Evolutionary conservation across 2,113 vertebrate species (phyloP).

Genomic region (Sakesphorus luctuosus): DNA sequence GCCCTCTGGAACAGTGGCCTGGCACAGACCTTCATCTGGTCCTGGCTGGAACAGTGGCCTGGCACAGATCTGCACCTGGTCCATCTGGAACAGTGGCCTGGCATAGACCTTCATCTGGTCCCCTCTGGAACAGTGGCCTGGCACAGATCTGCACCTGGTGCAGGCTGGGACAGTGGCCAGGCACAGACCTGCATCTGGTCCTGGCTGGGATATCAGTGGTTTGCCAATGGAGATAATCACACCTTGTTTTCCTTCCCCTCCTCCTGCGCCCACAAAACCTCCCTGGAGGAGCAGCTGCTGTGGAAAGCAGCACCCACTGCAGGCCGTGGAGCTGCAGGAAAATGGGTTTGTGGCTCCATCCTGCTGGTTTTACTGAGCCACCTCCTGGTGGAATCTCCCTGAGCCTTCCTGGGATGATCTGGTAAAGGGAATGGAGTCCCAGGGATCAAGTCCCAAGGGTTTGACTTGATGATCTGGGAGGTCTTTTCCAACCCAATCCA

Average conservation of each 20-base stretch:
- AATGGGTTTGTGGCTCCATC: not conserved
- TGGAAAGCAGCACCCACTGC: not conserved
- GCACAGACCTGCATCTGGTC: not conserved
- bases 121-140: not conserved
- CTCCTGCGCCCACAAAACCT: not conserved
- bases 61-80: no score
- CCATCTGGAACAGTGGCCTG: no score
- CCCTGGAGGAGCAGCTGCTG: not conserved
- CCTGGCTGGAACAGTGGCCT: no score
- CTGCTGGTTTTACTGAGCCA: not conserved
- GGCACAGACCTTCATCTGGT: no score
- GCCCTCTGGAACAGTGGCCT: no score
- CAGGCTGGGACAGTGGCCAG: fast-evolving
- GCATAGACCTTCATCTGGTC: no score
- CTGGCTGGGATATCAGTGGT: fast-evolving
- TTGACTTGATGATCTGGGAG: no score
- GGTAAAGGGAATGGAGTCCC: no score
- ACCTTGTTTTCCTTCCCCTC: fast-evolving
- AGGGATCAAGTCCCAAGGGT: no score
- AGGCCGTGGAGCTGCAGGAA: not conserved
- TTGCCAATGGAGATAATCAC: not conserved
- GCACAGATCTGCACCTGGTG: not conserved
- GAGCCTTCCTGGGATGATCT: not conserved
- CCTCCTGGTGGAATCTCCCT: not conserved
- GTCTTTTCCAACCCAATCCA: no score